Percentiles rank a stretch among this genome's conserved stretches.
These are phyloP conservation scores for human (Homo sapiens) DNA, from an alignment of 2,113 vertebrate genomes.

Conservation along the genomic window GRCh38 chr2:169100501-169101000, in stretches of 20 bases:
- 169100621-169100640: neutral
- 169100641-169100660: neutral
- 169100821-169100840: neutral
- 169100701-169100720: neutral
- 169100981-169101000: neutral
- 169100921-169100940: neutral
- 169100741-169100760: neutral
- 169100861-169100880: neutral
- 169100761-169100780: neutral
- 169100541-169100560: neutral
- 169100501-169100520: neutral
- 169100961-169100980: neutral
- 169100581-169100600: neutral
- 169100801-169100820: neutral
- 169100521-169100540: neutral
- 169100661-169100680: neutral
- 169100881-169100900: neutral
- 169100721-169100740: neutral
- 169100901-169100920: neutral
- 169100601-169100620: neutral
- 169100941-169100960: neutral
- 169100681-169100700: neutral
- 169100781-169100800: neutral
- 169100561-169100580: neutral
- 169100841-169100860: neutral